Evolutionary conservation across 2,797 vertebrate genomes (phyloP).

Genomic region (Erethizon dorsatum): DNA sequence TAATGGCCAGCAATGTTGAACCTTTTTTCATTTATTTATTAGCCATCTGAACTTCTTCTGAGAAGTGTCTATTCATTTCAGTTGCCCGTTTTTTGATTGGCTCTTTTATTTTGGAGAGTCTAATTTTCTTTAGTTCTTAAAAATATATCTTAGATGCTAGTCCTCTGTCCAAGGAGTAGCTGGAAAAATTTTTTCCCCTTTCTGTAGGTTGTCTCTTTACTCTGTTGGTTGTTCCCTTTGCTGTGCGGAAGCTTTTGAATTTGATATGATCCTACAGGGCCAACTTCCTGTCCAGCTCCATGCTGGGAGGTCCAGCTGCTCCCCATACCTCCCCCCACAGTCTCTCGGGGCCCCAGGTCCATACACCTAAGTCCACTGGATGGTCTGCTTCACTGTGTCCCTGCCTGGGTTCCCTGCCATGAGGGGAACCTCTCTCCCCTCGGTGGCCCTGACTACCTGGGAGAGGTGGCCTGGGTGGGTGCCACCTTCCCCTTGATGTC

Average conservation of each 20-base stretch:
- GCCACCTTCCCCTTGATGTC: not conserved
- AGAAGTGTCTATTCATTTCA: not conserved
- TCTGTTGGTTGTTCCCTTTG: not conserved
- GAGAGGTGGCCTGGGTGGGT: accelerated
- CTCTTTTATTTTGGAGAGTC: not conserved
- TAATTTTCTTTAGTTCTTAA: not conserved
- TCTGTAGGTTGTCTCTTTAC: not conserved
- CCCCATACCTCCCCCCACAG: not conserved
- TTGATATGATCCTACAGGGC: not conserved
- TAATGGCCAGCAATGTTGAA: not conserved
- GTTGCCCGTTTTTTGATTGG: not conserved
- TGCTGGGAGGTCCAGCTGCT: accelerated
- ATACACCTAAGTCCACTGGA: not conserved
- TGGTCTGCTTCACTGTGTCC: not conserved
- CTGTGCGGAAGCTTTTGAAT: not conserved
- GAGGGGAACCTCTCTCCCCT: not conserved
- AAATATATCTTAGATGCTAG: not conserved
- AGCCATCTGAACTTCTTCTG: not conserved
- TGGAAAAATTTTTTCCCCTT: not conserved
- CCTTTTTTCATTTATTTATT: not conserved
- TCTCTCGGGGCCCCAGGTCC: not conserved
- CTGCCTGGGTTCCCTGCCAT: not conserved
- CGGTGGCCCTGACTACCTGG: no score
- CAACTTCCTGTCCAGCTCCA: not conserved
- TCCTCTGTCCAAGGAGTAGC: not conserved